Evolutionary conservation across 2,113 vertebrate species (phyloP), one percentile per base, ranked within the genome.

Genomic region (Tringa solitaria): DNA sequence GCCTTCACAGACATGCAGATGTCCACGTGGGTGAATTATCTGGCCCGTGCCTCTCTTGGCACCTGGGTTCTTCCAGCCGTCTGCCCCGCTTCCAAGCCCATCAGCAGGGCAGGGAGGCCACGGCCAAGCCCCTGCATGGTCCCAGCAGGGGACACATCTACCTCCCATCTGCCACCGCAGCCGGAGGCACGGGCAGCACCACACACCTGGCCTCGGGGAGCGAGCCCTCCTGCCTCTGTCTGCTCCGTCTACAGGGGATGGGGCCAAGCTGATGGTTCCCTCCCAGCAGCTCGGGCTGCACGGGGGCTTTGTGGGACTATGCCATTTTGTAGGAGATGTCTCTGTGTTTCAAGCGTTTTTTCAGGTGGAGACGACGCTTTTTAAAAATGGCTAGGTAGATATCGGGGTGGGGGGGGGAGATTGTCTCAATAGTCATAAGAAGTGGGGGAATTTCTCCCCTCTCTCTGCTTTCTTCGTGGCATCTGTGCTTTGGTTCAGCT

Each of bases 261-360:
- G 43, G 67, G 20, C 61, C 4, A 15, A 6, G 13, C 33, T 7
- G 1, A 45, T 14, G 3, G 21, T 54, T 51, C 32, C 30, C 27
- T 26, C 65, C 69, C 80, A 33, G 85, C 74, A 73, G 75, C 81
- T 77, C 4, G 5, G 27, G 41, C 54, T 19, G 27, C 21, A 5
- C 4, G 8, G 48, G 53, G 37, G 14, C 41, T 41, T 60, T 43
- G 69, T 8, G 5, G 37, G 75, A 51, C 74, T 0, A 1, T 35
- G 46, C 37, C 4, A 18, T 79, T 57, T 45, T 6, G 0, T 27
- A 64, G 90, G 72, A 90, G 78, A 61, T 9, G 32, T 69, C n/a
- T 87, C 78, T 73, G 33, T 75, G 46, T 73, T 92, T 81, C 45
- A 93, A 84, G 86, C 23, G 78, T 41, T 96, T 35, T 76, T 83